These are phyloP conservation scores for Scaptomyza reducta DNA, from an alignment of 2,888 invertebrate species.

Conservation along the genomic window DNA sequence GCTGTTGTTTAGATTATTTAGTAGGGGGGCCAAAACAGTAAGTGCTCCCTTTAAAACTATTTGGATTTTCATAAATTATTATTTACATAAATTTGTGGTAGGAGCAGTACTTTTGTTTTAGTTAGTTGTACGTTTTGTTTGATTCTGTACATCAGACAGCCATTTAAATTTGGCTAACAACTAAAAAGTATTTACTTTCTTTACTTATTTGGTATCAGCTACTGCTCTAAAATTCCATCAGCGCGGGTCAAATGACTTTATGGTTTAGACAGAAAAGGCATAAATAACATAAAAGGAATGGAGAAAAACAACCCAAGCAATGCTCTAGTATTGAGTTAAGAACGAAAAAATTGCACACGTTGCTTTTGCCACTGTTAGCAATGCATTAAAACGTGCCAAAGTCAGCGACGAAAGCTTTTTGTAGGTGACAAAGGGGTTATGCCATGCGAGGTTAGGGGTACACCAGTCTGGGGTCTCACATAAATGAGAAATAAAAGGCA, in stretches of 20 bases:
- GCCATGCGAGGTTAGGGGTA: neutral
- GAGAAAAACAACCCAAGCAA: conserved; percentile 44
- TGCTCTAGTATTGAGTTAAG: conserved; percentile 39
- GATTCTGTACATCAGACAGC: conserved; percentile 32
- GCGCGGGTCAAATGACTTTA: conserved; percentile 60
- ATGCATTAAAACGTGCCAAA: conserved; percentile 76
- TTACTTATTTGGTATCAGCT: neutral
- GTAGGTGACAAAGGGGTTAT: conserved; percentile 3
- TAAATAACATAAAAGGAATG: conserved; percentile 21
- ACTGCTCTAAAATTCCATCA: conserved; percentile 70
- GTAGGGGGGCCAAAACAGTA: neutral
- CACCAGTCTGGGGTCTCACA: conserved; percentile 51
- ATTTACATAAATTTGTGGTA: conserved; percentile 55
- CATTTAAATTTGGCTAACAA: conserved; percentile 56
- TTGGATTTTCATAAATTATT: conserved; percentile 74
- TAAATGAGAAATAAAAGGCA: conserved; percentile 79
- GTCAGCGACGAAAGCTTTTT: conserved; percentile 36
- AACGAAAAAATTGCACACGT: conserved; percentile 36
- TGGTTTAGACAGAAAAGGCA: conserved; percentile 38
- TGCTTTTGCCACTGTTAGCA: conserved; percentile 26
- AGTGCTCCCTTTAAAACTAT: conserved; percentile 44
- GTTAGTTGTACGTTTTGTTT: conserved; percentile 4
- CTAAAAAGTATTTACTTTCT: conserved; percentile 30
- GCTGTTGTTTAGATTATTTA: conserved; percentile 29
- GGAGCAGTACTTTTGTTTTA: neutral